Evolutionary conservation across 2,113 vertebrate genomes (phyloP), one percentile per base, ranked within the genome.

Genomic region (Zingel zingel): DNA sequence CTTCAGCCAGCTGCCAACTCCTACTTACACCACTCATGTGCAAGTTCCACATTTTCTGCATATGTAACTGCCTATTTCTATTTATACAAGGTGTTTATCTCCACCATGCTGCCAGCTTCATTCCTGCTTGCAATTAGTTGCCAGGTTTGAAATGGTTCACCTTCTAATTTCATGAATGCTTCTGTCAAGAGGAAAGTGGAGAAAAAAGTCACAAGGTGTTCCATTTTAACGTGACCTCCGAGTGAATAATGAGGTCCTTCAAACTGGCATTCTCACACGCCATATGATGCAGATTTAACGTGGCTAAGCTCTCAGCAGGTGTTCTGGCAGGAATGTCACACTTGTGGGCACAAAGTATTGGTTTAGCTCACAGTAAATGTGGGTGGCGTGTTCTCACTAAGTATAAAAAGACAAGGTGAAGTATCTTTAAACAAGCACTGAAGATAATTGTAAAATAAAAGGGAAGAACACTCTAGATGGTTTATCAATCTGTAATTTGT

Each of bases 161-260:
- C 66, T 33, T 85, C 53, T 84, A 82, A 82, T 85, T 78, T 83
- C 58, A 59, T 27, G 19, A 74, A 25, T 58, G 62, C 69, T 84
- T 76, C 75, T 91, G 88, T 87, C 79, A 81, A 58, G 72, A 76
- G 61, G 48, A 83, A 67, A 74, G 21, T 12, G 77, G 45, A 73
- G 51, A 36, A 63, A 69, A 53, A 74, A 84, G 90, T 88, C 69
- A 86, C 61, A 85, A 91, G 83, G 91, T 92, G 92, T 91, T 90
- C 82, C 88, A 94, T 91, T 93, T 90, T 80, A 90, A 81, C 78
- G 11, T 89, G 81, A 91, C 88, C 84, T 83, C 67, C 54, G 79
- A 76, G 76, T 64, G 81, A 88, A 70, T 75, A 72, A 83, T 85
- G 51, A 54, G 81, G 66, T 77, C 59, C 78, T 81, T 88, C 77